phyloP scores from a whole-genome alignment of 2,888 invertebrate species.

The Priapulus caudatus region DNA sequence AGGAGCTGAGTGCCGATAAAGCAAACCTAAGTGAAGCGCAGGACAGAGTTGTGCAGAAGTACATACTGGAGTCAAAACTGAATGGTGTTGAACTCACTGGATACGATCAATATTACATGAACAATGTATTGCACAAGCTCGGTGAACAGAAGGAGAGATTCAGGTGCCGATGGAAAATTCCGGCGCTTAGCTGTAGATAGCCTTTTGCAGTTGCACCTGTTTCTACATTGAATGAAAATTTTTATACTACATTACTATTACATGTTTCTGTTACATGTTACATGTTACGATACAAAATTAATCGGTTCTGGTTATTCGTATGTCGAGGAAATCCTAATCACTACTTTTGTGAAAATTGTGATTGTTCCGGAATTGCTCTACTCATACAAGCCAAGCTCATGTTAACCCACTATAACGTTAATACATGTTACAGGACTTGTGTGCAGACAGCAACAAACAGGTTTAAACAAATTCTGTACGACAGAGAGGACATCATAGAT shows the following conservation, averaged over 20 bases:
- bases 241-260: neutral
- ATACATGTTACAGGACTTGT: too few species aligned
- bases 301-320: too few species aligned
- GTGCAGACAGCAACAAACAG: conserved; percentile 47
- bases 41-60: conserved; percentile 60
- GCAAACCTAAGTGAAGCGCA: conserved; percentile 47
- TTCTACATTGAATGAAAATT: conserved; percentile 45
- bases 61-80: conserved; percentile 63
- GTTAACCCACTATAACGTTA: too few species aligned
- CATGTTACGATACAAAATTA: neutral
- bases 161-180: too few species aligned
- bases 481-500: conserved; percentile 53
- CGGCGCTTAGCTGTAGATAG: too few species aligned
- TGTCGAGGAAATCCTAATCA: too few species aligned
- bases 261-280: neutral
- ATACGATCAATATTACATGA: conserved; percentile 45
- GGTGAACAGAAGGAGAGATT: conserved; percentile 50
- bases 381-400: too few species aligned
- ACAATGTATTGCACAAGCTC: conserved; percentile 45
- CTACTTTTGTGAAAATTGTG: too few species aligned
- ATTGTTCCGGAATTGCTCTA: too few species aligned
- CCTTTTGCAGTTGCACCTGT: neutral
- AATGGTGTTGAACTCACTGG: conserved; percentile 61
- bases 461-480: conserved; percentile 54
- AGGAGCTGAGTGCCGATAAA: conserved; percentile 21